Percentiles rank a stretch among this genome's conserved stretches.
Conservation (phyloP, 2,113 vertebrate genomes). For the Cyanoderma ruficeps region DNA sequence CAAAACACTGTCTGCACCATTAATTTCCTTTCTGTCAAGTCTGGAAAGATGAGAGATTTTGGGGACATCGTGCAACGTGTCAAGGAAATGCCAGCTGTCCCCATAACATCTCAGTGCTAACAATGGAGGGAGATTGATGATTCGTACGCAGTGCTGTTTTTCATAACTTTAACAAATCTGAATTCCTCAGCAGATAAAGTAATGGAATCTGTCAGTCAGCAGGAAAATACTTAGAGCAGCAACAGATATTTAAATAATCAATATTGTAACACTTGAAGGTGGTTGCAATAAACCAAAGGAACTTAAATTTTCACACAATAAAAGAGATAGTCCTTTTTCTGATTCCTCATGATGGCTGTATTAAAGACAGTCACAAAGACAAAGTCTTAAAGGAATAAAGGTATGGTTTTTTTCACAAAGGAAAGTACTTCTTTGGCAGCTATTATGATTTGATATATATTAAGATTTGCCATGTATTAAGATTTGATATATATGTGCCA, state of each 20-base stretch:
- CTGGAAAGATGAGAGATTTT: constrained; percentile 75
- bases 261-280: constrained; percentile 35
- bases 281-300: constrained; percentile 26
- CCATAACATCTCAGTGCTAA: constrained; percentile 57
- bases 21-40: constrained; percentile 76
- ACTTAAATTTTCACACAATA: not conserved
- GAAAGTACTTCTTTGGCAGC: not conserved
- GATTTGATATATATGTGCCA: not conserved
- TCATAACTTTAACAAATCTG: constrained; percentile 68
- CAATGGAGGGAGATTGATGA: constrained; percentile 72
- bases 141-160: constrained; percentile 46
- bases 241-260: constrained; percentile 67
- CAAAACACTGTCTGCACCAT: constrained; percentile 55
- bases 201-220: constrained; percentile 77
- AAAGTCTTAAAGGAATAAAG: not conserved
- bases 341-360: not conserved
- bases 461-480: not conserved
- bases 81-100: constrained; percentile 75
- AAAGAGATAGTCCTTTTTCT: not conserved
- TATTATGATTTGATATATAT: not conserved
- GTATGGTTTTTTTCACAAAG: not conserved
- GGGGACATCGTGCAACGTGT: constrained; percentile 51
- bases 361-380: not conserved
- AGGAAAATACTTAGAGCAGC: constrained; percentile 24
- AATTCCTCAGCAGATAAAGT: constrained; percentile 73